Evolutionary conservation across 1,140 invertebrate species (phyloP), one percentile per base, ranked within the genome.

Genomic region (Panulirus ornatus): DNA sequence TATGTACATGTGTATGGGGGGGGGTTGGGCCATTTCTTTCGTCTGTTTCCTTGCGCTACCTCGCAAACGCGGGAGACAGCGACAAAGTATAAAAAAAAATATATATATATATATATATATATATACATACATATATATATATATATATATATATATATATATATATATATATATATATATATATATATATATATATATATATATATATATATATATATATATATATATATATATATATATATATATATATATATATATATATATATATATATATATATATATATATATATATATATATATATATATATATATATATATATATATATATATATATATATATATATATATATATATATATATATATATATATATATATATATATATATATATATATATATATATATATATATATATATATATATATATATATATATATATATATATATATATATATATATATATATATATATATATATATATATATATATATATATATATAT

Each of bases 141-240:
- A 76, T 1, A 76, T 5, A 76, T 76, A 76, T 1, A 76, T 38
- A 76, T 38, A 76, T 38, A 76, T 38, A 76, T 40, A 76, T 76
- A 76, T 76, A 76, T 76, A 76, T 76, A 76, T 76, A 76, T 40
- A 76, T 76, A 76, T 76, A 76, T 40, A 76, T 76, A 76, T 76
- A 38, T 76, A 40, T 47, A 30, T 78, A 44, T 78, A 47, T 78
- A 47, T 78, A 47, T 78, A 78, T 47, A 38, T 76, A 42, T 44
- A 76, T 42, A 42, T 47, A 76, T 76, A 76, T 40, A 40, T 38
- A 76, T 27, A 76, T 76, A 76, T 44, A 44, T 76, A 38, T 76
- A 40, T 76, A 38, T 40, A 76, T 27, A 76, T 44, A 19, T 2
- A 44, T 40, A 40, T 44, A 38, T 40, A 27, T 27, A 76, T 40